A percentile compares a stretch with the other conserved stretches of the same genome.
phyloP scores from a whole-genome alignment of 2,797 vertebrate species.

The Trematomus bernacchii region DNA sequence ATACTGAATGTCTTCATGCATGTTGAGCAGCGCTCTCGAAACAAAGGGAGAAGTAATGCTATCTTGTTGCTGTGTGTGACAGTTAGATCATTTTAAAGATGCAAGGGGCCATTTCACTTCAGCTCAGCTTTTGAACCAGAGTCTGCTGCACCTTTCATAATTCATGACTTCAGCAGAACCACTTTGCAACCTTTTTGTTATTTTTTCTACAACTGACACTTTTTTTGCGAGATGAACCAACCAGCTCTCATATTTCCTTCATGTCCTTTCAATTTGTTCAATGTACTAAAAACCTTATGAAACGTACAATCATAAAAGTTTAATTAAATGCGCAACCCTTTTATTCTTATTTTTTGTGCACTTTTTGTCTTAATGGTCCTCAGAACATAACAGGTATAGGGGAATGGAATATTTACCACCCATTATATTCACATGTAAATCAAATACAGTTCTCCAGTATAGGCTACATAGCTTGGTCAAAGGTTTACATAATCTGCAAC shows the following conservation, averaged over 20 bases:
- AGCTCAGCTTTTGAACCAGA: slow-evolving; percentile 26
- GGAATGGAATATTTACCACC: slow-evolving; percentile 19
- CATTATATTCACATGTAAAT: not conserved
- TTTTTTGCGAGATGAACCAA: not conserved
- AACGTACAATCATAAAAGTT: slow-evolving; percentile 46
- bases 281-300: slow-evolving; percentile 31
- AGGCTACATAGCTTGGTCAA: not conserved
- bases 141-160: slow-evolving; percentile 32
- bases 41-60: too few relatives aligned
- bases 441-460: not conserved
- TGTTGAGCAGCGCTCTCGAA: too few relatives aligned
- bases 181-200: slow-evolving; percentile 6
- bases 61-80: not conserved
- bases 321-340: slow-evolving; percentile 30
- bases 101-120: slow-evolving; percentile 24
- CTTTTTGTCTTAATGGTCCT: slow-evolving; percentile 4
- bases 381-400: slow-evolving; percentile 1
- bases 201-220: slow-evolving; percentile 7
- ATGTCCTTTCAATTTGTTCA: not conserved
- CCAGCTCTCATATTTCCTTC: not conserved
- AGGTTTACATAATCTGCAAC: not conserved
- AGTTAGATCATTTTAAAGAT: slow-evolving; percentile 10
- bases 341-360: slow-evolving; percentile 24
- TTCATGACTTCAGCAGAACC: slow-evolving; percentile 36
- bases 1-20: too few relatives aligned